Evolutionary conservation across 1,140 invertebrate genomes (phyloP).

Genomic region (Dendrolimus kikuchii): DNA sequence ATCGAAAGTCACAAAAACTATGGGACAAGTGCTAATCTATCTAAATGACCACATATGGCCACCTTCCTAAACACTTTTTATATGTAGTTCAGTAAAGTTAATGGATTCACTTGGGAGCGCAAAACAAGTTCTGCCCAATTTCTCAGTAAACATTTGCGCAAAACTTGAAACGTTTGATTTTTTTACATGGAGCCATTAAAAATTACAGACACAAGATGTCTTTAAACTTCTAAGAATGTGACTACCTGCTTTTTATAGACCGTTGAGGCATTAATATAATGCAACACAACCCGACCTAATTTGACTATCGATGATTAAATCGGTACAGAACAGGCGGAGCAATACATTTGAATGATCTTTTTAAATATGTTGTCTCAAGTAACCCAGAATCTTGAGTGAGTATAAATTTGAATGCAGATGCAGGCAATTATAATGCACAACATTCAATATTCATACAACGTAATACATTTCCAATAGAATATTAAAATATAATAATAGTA

Average conservation of each 20-base stretch:
- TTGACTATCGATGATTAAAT: slow-evolving; percentile 41
- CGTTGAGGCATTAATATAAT: slow-evolving; percentile 46
- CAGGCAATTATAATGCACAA: neutral
- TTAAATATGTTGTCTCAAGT: slow-evolving; percentile 37
- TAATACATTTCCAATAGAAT: neutral
- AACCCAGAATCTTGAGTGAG: slow-evolving; percentile 22
- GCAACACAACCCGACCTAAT: slow-evolving; percentile 38
- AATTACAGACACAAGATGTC: slow-evolving; percentile 39
- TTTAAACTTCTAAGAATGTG: slow-evolving; percentile 44
- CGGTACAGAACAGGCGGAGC: neutral
- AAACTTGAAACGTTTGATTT: slow-evolving; percentile 30
- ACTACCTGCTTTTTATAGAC: slow-evolving; percentile 57
- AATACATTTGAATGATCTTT: slow-evolving; percentile 30
- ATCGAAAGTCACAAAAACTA: slow-evolving; percentile 21
- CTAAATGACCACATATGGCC: slow-evolving; percentile 14
- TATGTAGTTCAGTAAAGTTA: too few relatives aligned
- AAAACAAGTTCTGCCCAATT: too few relatives aligned
- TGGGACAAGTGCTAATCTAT: slow-evolving; percentile 23
- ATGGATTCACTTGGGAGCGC: too few relatives aligned
- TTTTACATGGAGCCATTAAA: slow-evolving; percentile 39
- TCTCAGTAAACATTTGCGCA: slow-evolving; percentile 39
- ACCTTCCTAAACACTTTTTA: neutral
- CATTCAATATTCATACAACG: too few relatives aligned
- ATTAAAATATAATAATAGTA: neutral
- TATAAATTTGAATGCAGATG: slow-evolving; percentile 17